These are phyloP conservation scores for Platerodrilus igneus DNA, from an alignment of 2,888 invertebrate species.

Conservation along the genomic window DNA sequence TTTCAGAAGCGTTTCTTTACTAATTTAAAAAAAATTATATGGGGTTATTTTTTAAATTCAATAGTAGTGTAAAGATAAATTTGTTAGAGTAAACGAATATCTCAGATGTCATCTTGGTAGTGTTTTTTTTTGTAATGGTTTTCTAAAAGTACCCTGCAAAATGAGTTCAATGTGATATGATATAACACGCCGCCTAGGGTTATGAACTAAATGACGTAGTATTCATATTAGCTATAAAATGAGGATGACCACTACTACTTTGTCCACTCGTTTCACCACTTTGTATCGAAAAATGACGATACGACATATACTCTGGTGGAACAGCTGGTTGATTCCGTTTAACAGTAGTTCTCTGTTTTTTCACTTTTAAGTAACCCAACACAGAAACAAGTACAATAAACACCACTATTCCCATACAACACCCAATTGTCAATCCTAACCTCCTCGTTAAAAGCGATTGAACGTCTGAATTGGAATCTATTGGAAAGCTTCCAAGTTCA, in stretches of 20 bases:
- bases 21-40: too few species aligned
- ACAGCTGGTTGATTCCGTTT: constrained; percentile 67
- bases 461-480: constrained; percentile 51
- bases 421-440: constrained; percentile 79
- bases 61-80: too few species aligned
- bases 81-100: too few species aligned
- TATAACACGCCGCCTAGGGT: not conserved
- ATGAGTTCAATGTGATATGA: too few species aligned
- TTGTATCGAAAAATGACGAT: constrained; percentile 67
- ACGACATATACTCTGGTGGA: constrained; percentile 78
- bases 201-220: constrained; percentile 38
- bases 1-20: too few species aligned
- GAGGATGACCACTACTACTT: constrained; percentile 42
- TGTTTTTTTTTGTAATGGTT: too few species aligned
- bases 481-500: constrained; percentile 46
- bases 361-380: constrained; percentile 77
- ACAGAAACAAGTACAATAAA: constrained; percentile 81
- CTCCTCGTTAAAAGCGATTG: constrained; percentile 75
- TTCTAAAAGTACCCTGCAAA: too few species aligned
- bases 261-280: constrained; percentile 54
- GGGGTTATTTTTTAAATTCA: too few species aligned
- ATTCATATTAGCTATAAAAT: constrained; percentile 46
- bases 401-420: constrained; percentile 80
- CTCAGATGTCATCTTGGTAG: too few species aligned
- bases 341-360: constrained; percentile 72